A percentile compares a stretch with the other conserved stretches of the same genome.
Evolutionary conservation across 2,113 vertebrate species (phyloP).

Genomic region (western clawed frog (Xenopus tropicalis)): UCB_Xtro_10.0 CM004446.2:64914501-64915000

Average conservation of each 20-base stretch:
- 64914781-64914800: background rate
- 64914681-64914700: conserved; percentile 32
- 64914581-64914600: conserved; percentile 3
- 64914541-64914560: background rate
- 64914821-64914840: too few species aligned
- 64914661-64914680: conserved; percentile 38
- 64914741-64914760: conserved; percentile 4
- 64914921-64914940: too few species aligned
- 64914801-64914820: background rate
- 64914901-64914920: too few species aligned
- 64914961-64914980: too few species aligned
- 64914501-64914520: too few species aligned
- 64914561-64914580: background rate
- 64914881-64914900: background rate
- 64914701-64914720: conserved; percentile 24
- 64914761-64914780: background rate
- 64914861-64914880: too few species aligned
- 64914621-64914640: conserved; percentile 16
- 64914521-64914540: too few species aligned
- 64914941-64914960: too few species aligned
- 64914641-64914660: conserved; percentile 34
- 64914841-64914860: too few species aligned
- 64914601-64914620: conserved; percentile 6
- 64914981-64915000: too few species aligned
- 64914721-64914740: conserved; percentile 10